Evolutionary conservation across 2,797 vertebrate species (phyloP), one percentile per base, ranked within the genome.

Genomic region (Rhadinocentrus ornatus): DNA sequence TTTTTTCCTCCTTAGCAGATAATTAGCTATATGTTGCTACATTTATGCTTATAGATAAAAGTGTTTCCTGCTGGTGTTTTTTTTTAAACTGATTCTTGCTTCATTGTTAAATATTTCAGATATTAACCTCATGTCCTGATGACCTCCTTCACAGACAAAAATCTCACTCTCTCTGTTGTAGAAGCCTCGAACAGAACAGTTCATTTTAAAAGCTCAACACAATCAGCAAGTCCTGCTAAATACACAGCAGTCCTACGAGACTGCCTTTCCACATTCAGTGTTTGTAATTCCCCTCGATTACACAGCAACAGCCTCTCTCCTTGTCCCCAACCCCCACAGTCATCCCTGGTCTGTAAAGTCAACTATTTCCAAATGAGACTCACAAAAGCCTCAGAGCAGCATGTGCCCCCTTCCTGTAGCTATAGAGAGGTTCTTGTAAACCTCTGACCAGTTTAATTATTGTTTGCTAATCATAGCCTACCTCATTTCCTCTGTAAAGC

Each of bases 291-390:
- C 76, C 71, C 74, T 80, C 65, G 34, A 84, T 86, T 86, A 88
- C 86, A 82, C 84, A 60, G 75, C 76, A 77, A 83, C 79, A 77
- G 82, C 62, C 67, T 77, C 74, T 22, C 59, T 41, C 66, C 72
- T 50, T 64, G 81, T 73, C 73, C 83, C 80, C 79, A 67, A 57
- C 80, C 83, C 80, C 84, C 78, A 56, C 54, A 58, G 48, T 66
- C 68, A 31, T 56, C 73, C 27, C 64, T 37, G 67, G 20, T 65
- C 56, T 63, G 37, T 55, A 57, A 32, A 34, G 68, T 82, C 62
- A 66, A 77, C 68, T 78, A 81, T 87, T 90, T 88, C 87, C 74
- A 85, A 85, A 88, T 87, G 80, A 86, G 82, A 84, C 71, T 84
- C 77, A 80, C 82, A 87, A 65, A 70, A 70, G 60, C 78, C 71